phyloP scores from a whole-genome alignment of 2,888 invertebrate species.

The Shargacucullia verbasci region DNA sequence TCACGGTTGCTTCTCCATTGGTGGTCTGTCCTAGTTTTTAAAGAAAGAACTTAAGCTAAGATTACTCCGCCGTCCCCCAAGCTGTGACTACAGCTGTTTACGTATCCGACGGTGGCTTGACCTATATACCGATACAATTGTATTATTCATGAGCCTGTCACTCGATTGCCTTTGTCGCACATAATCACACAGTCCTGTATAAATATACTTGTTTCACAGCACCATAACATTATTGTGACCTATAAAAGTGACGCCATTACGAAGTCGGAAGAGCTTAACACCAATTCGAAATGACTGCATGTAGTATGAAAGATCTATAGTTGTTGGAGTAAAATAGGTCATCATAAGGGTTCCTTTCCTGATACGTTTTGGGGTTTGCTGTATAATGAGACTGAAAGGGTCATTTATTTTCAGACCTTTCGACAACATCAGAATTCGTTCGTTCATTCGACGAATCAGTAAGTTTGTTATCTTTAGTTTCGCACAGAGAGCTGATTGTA shows the following conservation, averaged over 20 bases:
- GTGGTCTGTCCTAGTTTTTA: conserved; percentile 66
- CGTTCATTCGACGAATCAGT: too few relatives aligned
- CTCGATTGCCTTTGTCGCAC: conserved; percentile 64
- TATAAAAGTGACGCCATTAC: conserved; percentile 35
- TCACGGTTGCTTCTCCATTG: conserved; percentile 50
- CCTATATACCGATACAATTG: conserved; percentile 81
- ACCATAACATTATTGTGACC: conserved; percentile 49
- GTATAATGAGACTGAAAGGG: background rate
- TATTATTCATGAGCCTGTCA: conserved; percentile 78
- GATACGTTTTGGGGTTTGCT: conserved; percentile 3
- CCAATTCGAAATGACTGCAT: conserved; percentile 22
- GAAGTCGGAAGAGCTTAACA: conserved; percentile 26
- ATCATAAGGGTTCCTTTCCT: conserved; percentile 7
- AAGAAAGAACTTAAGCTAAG: conserved; percentile 61
- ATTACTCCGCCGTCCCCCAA: conserved; percentile 65
- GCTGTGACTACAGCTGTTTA: conserved; percentile 70
- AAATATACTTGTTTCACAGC: conserved; percentile 40
- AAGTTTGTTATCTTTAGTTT: background rate
- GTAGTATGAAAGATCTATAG: conserved; percentile 9
- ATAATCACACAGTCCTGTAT: conserved; percentile 44
- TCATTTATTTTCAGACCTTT: background rate
- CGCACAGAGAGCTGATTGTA: background rate
- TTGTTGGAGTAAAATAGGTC: conserved; percentile 21
- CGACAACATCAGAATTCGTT: too few relatives aligned
- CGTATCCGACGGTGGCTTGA: conserved; percentile 72